phyloP scores from a whole-genome alignment of 2,888 invertebrate genomes.

The Oasisia sp. region DNA sequence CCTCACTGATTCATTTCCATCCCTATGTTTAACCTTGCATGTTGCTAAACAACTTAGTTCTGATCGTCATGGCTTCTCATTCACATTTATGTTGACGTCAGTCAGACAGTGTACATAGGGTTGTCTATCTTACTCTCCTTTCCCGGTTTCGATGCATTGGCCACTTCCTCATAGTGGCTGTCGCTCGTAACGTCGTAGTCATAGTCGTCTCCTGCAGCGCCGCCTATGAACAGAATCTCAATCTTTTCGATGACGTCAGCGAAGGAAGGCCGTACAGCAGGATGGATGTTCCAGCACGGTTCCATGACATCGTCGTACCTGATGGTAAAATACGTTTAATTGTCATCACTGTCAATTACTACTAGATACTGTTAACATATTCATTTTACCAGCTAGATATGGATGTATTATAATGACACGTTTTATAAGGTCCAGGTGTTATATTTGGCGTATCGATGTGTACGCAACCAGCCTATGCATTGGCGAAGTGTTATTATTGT shows the following conservation, averaged over 20 bases:
- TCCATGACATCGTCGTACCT: not conserved
- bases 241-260: constrained; percentile 3
- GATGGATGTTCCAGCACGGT: not conserved
- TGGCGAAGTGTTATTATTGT: no score
- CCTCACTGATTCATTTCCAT: no score
- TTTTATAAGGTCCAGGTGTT: no score
- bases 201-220: not conserved
- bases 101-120: not conserved
- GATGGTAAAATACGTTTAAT: not conserved
- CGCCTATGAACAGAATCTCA: not conserved
- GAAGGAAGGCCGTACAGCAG: not conserved
- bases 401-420: no score
- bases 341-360: not conserved
- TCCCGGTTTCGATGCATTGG: not conserved
- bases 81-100: not conserved
- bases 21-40: no score
- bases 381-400: no score
- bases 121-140: not conserved
- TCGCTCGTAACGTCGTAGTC: not conserved
- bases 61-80: not conserved
- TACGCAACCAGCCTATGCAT: no score
- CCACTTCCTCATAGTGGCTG: not conserved
- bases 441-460: no score
- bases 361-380: no score
- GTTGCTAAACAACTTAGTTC: no score